Conservation (phyloP, 2,797 vertebrate genomes). For the Scomberomorus guttatus region DNA sequence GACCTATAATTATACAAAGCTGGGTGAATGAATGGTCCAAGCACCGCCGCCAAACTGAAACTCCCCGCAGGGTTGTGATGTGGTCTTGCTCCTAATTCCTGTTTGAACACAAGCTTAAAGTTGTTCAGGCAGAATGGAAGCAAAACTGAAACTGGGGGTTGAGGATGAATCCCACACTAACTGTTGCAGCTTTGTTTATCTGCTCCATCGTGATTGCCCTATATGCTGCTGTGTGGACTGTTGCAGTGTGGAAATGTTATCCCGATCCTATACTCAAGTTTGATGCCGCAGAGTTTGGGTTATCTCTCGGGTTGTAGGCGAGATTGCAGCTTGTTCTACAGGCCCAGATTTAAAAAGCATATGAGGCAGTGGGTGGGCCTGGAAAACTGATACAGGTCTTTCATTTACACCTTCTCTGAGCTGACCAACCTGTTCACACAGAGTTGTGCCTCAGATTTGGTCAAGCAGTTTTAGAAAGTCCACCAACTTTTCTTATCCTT, state of each 20-base stretch:
- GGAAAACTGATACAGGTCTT: background rate
- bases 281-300: background rate
- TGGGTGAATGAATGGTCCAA: slow-evolving; percentile 53
- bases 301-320: background rate
- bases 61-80: slow-evolving; percentile 52
- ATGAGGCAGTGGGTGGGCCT: background rate
- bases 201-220: background rate
- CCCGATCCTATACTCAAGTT: background rate
- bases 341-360: background rate
- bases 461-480: background rate
- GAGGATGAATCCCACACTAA: slow-evolving; percentile 27
- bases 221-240: slow-evolving; percentile 1
- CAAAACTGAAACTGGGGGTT: slow-evolving; percentile 37
- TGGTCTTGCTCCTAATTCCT: slow-evolving; percentile 46
- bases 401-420: background rate
- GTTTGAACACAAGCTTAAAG: slow-evolving; percentile 45
- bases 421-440: background rate
- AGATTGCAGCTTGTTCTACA: background rate
- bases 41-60: slow-evolving; percentile 33
- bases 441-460: background rate
- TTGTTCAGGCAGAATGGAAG: slow-evolving; percentile 42
- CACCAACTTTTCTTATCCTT: background rate
- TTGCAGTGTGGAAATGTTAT: background rate
- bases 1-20: slow-evolving; percentile 67
- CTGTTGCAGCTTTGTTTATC: slow-evolving; percentile 25